phyloP scores from a whole-genome alignment of 2,113 vertebrate species.

The Labeo rohita region DNA sequence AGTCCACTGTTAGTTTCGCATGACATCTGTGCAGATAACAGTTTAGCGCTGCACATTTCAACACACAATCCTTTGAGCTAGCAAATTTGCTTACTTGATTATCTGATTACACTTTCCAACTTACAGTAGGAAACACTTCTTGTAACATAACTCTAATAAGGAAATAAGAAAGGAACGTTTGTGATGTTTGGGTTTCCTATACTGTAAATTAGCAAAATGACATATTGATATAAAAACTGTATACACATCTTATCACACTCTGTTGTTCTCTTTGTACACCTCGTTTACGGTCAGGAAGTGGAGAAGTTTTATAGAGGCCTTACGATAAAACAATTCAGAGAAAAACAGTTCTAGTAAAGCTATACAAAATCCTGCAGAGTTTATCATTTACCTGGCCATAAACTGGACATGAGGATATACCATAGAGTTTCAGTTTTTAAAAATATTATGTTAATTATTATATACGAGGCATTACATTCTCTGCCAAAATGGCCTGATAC shows the following conservation, averaged over 20 bases:
- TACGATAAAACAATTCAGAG: slow-evolving; percentile 33
- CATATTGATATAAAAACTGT: neutral
- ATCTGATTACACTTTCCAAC: neutral
- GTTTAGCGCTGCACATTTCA: neutral
- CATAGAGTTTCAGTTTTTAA: neutral
- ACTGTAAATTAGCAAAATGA: neutral
- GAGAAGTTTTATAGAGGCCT: slow-evolving; percentile 12
- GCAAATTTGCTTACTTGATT: neutral
- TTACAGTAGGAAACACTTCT: neutral
- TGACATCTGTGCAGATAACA: neutral
- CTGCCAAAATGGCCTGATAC: no score
- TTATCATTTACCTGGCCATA: neutral
- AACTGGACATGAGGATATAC: neutral
- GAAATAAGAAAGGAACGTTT: neutral
- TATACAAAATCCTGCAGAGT: neutral
- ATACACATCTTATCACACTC: neutral
- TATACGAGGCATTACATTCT: neutral
- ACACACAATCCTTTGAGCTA: neutral
- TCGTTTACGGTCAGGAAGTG: slow-evolving; percentile 24
- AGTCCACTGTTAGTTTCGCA: neutral
- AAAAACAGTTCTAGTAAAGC: neutral
- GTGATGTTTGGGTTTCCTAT: neutral
- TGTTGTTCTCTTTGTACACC: slow-evolving; percentile 8
- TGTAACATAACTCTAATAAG: neutral
- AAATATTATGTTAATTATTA: neutral